Conservation (phyloP, 35 echinoderm and acorn worm genomes). For the Patiria miniata region DNA sequence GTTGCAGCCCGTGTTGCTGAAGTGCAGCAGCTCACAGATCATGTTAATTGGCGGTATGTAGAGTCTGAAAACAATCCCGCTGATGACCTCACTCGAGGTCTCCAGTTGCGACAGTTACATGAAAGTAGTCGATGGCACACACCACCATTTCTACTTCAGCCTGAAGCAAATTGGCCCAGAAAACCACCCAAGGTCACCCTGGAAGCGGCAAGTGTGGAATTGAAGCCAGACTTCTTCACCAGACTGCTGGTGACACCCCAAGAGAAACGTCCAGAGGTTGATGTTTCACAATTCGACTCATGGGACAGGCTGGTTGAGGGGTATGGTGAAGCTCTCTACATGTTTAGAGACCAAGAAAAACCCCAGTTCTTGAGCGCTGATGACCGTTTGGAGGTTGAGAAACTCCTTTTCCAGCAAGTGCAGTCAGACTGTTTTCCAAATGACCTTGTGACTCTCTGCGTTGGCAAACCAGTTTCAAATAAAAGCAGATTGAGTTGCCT, state of each 20-base stretch:
- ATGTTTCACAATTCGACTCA: background rate
- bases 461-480: background rate
- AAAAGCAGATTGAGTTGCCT: background rate
- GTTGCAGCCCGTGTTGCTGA: slow-evolving; percentile 34
- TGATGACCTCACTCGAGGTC: background rate
- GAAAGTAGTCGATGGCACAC: background rate
- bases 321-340: background rate
- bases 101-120: background rate
- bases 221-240: background rate
- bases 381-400: background rate
- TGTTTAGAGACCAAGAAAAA: background rate
- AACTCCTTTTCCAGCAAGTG: background rate
- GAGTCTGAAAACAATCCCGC: background rate
- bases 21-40: background rate
- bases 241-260: slow-evolving; percentile 23
- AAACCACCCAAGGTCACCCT: background rate
- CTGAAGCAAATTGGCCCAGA: background rate
- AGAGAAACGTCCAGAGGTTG: background rate
- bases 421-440: slow-evolving; percentile 2
- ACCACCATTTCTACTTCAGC: background rate
- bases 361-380: background rate
- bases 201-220: background rate
- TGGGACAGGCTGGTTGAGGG: slow-evolving; percentile 1
- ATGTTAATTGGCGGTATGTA: background rate
- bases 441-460: background rate